phyloP scores from a whole-genome alignment of 2,888 invertebrate genomes.

The Eupeodes luniger region DNA sequence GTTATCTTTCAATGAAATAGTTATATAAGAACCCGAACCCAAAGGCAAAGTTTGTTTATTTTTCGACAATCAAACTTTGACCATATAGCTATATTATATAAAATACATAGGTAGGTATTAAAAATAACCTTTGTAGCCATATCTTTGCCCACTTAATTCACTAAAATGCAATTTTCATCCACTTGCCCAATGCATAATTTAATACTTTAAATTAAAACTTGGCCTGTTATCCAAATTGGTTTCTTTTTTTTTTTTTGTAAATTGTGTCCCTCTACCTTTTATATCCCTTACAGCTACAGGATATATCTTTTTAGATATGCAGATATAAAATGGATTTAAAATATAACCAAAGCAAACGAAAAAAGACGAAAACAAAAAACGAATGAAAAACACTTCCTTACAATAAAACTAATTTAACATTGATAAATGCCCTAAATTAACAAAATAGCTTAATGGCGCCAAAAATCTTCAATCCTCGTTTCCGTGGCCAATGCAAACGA shows the following conservation, averaged over 20 bases:
- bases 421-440: constrained; percentile 74
- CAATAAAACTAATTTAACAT: constrained; percentile 71
- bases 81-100: too few relatives aligned
- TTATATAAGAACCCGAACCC: too few relatives aligned
- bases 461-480: constrained; percentile 56
- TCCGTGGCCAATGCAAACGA: not conserved
- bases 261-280: not conserved
- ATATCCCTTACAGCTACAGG: not conserved
- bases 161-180: constrained; percentile 12
- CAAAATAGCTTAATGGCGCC: constrained; percentile 76
- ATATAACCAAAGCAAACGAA: not conserved
- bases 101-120: not conserved
- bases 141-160: constrained; percentile 13
- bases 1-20: too few relatives aligned
- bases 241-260: not conserved
- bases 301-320: not conserved
- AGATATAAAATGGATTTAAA: not conserved
- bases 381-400: constrained; percentile 27
- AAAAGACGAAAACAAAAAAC: not conserved
- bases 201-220: constrained; percentile 53
- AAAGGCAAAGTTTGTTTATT: too few relatives aligned
- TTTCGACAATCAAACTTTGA: too few relatives aligned
- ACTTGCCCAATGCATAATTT: constrained; percentile 53
- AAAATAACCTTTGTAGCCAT: not conserved
- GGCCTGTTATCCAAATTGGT: constrained; percentile 23